These are phyloP conservation scores for Antigone vipio DNA, from an alignment of 2,113 vertebrate species.

Conservation along the genomic window DNA sequence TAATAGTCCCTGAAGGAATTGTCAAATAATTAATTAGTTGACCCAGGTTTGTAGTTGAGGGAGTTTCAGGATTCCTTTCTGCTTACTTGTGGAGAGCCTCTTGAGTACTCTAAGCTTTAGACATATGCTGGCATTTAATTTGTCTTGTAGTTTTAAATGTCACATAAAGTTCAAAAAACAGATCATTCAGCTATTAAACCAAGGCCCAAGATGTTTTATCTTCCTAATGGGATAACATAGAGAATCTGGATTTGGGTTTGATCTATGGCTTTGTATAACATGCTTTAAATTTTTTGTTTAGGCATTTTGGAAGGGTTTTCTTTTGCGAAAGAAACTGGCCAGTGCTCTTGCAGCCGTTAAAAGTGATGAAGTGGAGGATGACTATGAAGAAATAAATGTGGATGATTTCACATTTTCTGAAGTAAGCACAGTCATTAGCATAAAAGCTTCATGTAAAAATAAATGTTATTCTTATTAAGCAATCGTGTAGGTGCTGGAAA, in stretches of 20 bases:
- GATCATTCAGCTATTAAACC: conserved; percentile 89
- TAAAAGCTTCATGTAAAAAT: neutral
- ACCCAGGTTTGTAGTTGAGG: conserved; percentile 83
- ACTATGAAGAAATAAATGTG: conserved; percentile 87
- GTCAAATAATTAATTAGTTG: conserved; percentile 93
- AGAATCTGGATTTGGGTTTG: conserved; percentile 86
- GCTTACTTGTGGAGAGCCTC: conserved; percentile 78
- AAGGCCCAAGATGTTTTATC: conserved; percentile 90
- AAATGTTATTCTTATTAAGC: neutral
- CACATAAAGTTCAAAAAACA: conserved; percentile 97
- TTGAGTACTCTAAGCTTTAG: conserved; percentile 88
- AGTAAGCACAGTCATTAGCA: conserved; percentile 73
- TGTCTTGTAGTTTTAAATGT: conserved; percentile 89
- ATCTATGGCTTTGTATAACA: conserved; percentile 82
- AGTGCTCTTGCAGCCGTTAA: conserved; percentile 81
- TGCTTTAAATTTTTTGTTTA: conserved; percentile 82
- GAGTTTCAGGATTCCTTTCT: conserved; percentile 87
- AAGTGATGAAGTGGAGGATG: conserved; percentile 78
- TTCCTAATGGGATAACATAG: conserved; percentile 91
- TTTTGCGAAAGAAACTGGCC: conserved; percentile 86
- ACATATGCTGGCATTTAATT: conserved; percentile 88
- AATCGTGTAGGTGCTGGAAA: neutral
- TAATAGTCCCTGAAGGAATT: conserved; percentile 87
- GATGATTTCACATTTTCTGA: conserved; percentile 86
- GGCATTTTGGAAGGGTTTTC: conserved; percentile 91